A percentile compares a stretch with the other conserved stretches of the same genome.
phyloP scores from a whole-genome alignment of 2,888 invertebrate genomes.

The Ochropacha duplaris region DNA sequence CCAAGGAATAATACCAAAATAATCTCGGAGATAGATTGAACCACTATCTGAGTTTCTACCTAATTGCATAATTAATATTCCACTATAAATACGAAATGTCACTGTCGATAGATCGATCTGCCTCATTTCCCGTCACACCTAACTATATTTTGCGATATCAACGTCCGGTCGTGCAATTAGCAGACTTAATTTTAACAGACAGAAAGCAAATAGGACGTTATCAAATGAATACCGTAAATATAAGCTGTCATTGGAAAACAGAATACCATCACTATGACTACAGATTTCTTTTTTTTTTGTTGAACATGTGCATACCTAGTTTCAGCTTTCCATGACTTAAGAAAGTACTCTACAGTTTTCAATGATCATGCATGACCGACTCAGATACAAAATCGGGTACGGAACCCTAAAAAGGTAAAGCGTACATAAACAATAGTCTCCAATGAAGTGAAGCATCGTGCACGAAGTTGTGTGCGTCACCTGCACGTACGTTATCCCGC shows the following conservation, averaged over 20 bases:
- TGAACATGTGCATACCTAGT: too few relatives aligned
- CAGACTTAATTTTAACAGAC: conserved; percentile 3
- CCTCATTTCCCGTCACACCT: background rate
- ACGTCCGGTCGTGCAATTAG: background rate
- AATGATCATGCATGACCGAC: too few relatives aligned
- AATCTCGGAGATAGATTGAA: background rate
- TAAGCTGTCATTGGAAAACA: background rate
- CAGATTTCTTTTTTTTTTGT: too few relatives aligned
- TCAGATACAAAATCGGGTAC: too few relatives aligned
- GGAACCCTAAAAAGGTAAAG: too few relatives aligned
- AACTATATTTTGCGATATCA: background rate
- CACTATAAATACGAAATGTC: background rate
- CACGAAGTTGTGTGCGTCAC: too few relatives aligned
- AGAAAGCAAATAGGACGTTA: conserved; percentile 3
- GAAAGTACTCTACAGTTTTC: too few relatives aligned
- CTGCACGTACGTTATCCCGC: too few relatives aligned
- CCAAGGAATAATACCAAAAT: background rate
- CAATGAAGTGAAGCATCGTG: too few relatives aligned
- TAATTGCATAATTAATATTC: background rate
- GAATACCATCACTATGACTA: too few relatives aligned
- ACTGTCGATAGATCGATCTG: background rate
- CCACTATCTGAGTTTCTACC: background rate
- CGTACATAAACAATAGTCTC: too few relatives aligned
- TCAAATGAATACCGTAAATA: background rate
- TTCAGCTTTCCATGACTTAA: too few relatives aligned